Evolutionary conservation across 2,113 vertebrate genomes (phyloP).

Genomic region (Ahaetulla prasina): DNA sequence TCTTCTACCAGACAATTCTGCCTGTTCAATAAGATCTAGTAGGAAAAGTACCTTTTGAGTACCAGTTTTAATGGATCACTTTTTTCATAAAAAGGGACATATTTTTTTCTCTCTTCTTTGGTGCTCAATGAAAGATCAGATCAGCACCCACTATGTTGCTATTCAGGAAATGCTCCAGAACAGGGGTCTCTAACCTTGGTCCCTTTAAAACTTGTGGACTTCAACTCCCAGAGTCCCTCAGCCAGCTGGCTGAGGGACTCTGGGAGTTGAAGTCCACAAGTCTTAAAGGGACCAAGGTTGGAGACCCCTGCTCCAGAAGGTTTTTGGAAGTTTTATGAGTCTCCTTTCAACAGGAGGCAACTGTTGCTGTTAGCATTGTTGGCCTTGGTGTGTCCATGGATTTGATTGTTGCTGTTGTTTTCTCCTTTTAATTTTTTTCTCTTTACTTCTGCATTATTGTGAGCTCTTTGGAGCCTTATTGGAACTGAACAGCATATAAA

Average conservation of each 20-base stretch:
- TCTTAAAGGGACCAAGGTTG: no score
- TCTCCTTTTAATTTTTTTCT: neutral
- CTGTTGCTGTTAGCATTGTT: neutral
- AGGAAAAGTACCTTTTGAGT: neutral
- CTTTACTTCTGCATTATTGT: neutral
- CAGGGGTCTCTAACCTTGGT: no score
- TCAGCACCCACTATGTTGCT: neutral
- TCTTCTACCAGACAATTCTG: neutral
- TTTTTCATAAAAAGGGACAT: neutral
- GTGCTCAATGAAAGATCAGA: neutral
- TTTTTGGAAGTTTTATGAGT: neutral
- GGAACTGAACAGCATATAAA: neutral
- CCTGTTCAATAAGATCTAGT: neutral
- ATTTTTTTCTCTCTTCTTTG: neutral
- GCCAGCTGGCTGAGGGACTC: no score
- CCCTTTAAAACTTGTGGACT: no score
- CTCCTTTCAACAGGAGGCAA: neutral
- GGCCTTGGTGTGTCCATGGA: neutral
- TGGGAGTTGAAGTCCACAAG: no score
- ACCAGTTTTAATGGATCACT: neutral
- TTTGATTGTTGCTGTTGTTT: neutral
- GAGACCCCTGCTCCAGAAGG: neutral
- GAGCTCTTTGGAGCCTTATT: neutral
- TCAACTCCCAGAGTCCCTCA: no score
- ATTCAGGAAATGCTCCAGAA: neutral